Conservation (phyloP, 2,797 vertebrate genomes). For the Malacoraja senta region DNA sequence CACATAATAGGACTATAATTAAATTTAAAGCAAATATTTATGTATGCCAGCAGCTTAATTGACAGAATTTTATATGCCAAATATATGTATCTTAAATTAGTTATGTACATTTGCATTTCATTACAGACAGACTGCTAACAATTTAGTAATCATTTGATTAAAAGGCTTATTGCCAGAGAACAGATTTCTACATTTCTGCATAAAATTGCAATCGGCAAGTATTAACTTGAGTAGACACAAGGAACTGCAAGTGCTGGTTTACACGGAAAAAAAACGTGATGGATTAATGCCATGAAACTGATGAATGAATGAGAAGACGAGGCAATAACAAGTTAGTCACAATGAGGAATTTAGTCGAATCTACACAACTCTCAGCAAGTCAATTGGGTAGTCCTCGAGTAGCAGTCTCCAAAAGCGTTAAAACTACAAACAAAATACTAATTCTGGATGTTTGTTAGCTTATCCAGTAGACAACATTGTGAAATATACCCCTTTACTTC, state of each 20-base stretch:
- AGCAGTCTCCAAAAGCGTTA: background rate
- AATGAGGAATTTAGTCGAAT: background rate
- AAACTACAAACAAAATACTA: background rate
- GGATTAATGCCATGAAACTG: background rate
- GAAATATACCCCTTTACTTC: background rate
- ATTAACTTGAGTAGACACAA: no score
- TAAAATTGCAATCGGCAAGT: background rate
- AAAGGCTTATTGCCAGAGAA: background rate
- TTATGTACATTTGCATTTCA: slow-evolving; percentile 15
- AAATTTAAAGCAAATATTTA: background rate
- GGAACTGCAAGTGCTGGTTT: no score
- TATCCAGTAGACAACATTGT: no score
- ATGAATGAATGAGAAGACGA: background rate
- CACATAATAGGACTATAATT: background rate
- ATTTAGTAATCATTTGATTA: background rate
- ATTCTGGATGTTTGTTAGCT: no score
- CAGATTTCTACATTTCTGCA: background rate
- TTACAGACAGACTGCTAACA: background rate
- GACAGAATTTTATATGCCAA: background rate
- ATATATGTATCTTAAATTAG: background rate
- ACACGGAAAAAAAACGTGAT: no score
- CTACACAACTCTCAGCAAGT: background rate
- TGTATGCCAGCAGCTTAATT: background rate
- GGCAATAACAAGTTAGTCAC: background rate
- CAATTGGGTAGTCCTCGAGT: background rate